Base-by-base conservation (phyloP, 2,113 vertebrate genomes). In the Propithecus coquereli region DNA sequence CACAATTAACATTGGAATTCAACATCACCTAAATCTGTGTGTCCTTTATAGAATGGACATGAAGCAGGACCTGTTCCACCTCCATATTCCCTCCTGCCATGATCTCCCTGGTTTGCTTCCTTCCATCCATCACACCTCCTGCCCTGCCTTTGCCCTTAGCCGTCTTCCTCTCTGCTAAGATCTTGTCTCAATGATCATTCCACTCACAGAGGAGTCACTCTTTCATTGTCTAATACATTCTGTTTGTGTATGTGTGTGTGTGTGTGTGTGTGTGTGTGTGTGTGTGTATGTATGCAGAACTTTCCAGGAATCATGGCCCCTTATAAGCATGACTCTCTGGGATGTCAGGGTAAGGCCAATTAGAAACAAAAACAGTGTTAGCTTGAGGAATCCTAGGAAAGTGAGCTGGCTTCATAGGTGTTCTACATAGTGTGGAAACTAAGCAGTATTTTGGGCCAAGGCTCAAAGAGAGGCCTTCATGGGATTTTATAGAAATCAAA, bases 191-290 rank as follows among this genome's bases (percentile, higher is more conserved):
- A 3, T 8, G 65, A 59, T 54, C 13, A 2, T 16, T 71, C 22
- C 63, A 71, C 3, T 11, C 52, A 86, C 25, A 70, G 27, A 71
- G 50, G 27, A 61, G 50, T 79, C n/a, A n/a, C 5, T 22, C 20
- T 5, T 16, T 59, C 43, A 5, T 5, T 27, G 22, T 63, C 40
- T 27, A 27, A 16, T 32, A 52, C 32, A 27, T 17, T 45, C 23
- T 74, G 22, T 0, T n/a, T 59, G 14, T 52, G 14, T 3, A 2
- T n/a, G 5, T 0, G 9, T 8, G 3, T 40, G 14, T 52, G 20
- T 3, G 4, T n/a, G 5, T 0, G 9, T 8, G 3, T 40, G 14
- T 3, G 4, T n/a, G 5, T 0, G 9, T 8, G 3, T 40, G 14
- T 52, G 20, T 3, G 4, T n/a, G 5, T 0, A 9, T 8, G 3